Conservation (phyloP, 2,113 vertebrate genomes). For the Mormoops blainvillei region DNA sequence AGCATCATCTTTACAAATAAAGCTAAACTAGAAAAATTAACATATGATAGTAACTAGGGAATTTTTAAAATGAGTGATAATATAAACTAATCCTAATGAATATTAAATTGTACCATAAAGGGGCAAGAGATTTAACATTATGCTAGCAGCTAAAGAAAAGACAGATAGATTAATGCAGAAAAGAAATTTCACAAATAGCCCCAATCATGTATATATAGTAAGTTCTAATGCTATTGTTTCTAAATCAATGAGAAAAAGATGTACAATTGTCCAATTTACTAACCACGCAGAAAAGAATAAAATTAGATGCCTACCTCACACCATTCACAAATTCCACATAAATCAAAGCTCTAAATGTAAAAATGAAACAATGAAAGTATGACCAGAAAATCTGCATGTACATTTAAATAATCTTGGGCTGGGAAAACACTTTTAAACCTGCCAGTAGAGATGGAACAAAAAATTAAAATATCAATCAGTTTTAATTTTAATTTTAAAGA, state of each 20-base stretch:
- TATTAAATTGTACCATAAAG: not conserved
- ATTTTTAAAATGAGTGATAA: not conserved
- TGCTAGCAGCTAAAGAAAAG: not conserved
- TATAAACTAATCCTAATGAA: not conserved
- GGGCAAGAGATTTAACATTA: not conserved
- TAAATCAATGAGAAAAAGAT: not conserved
- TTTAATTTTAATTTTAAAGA: slow-evolving; percentile 26
- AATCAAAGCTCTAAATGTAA: not conserved
- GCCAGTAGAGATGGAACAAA: not conserved
- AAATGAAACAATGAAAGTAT: not conserved
- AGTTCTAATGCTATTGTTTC: not conserved
- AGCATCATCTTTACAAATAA: not conserved
- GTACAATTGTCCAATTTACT: not conserved
- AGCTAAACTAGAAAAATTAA: not conserved
- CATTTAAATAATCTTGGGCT: not conserved
- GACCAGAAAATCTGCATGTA: not conserved
- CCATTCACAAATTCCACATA: not conserved
- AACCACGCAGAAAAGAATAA: not conserved
- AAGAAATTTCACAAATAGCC: not conserved
- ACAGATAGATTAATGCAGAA: not conserved
- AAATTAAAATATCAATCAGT: not conserved
- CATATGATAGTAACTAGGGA: not conserved
- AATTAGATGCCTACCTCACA: not conserved
- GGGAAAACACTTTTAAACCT: not conserved
- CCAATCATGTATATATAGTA: not conserved